Percentiles rank a stretch among this genome's conserved stretches.
Evolutionary conservation across 2,888 invertebrate genomes (phyloP).

Genomic region (Caenorhabditis panamensis): DNA sequence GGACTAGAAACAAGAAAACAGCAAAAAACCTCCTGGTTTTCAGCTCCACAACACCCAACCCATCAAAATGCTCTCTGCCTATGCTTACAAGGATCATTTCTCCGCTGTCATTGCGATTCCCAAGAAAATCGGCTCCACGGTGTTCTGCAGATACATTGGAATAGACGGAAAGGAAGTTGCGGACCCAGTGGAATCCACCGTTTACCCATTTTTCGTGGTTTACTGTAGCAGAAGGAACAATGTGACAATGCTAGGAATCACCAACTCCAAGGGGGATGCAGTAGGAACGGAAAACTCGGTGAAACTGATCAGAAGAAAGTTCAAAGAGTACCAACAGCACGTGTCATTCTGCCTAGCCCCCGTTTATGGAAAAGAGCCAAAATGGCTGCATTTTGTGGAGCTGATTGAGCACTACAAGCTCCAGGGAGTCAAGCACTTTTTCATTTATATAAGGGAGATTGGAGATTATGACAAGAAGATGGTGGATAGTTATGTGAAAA

Average conservation of each 20-base stretch:
- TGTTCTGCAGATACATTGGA: conserved; percentile 48
- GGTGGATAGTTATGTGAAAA: conserved; percentile 47
- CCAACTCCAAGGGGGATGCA: conserved; percentile 15
- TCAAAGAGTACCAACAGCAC: conserved; percentile 56
- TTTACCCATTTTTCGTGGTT: conserved; percentile 56
- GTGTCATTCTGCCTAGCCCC: conserved; percentile 55
- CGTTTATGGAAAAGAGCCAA: conserved; percentile 55
- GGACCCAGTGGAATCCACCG: conserved; percentile 28
- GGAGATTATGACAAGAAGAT: conserved; percentile 47
- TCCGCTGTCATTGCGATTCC: conserved; percentile 31
- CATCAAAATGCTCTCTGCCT: conserved; percentile 44
- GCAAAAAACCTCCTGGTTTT: too few species aligned
- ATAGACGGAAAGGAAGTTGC: conserved; percentile 42
- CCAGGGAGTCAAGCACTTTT: conserved; percentile 51
- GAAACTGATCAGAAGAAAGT: conserved; percentile 35
- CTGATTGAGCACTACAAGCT: conserved; percentile 62
- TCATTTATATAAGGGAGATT: conserved; percentile 52
- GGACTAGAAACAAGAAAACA: too few species aligned
- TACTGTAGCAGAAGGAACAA: conserved; percentile 49
- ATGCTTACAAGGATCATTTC: conserved; percentile 56
- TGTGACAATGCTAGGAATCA: conserved; percentile 27
- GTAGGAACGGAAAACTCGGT: conserved; percentile 28
- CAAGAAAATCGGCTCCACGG: conserved; percentile 30
- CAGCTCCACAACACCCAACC: conserved; percentile 16
- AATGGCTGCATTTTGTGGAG: conserved; percentile 58